Conservation (phyloP, 1,140 invertebrate species). For the Pseudachorutes palmiensis region DNA sequence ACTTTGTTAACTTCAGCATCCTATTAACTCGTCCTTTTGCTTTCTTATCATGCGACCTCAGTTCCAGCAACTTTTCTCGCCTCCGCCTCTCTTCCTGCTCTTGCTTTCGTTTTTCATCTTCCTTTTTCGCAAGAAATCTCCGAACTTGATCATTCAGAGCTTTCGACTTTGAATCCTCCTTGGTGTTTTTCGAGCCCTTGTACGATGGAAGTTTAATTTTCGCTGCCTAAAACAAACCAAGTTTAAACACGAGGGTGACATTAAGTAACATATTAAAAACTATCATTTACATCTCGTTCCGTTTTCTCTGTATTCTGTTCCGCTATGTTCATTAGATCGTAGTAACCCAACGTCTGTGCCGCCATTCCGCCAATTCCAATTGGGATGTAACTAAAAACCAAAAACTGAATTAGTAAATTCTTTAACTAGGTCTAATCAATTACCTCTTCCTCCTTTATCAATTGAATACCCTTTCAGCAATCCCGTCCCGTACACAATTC, state of each 20-base stretch:
- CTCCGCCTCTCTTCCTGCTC: conserved; percentile 56
- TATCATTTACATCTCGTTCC: not conserved
- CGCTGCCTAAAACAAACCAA: not conserved
- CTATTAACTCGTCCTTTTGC: conserved; percentile 51
- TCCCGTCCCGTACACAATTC: conserved; percentile 49
- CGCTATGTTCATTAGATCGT: conserved; percentile 25
- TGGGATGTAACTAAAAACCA: not conserved
- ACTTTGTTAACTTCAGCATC: conserved; percentile 70
- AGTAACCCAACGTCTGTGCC: not conserved
- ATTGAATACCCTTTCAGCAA: no score
- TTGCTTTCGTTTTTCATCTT: conserved; percentile 65
- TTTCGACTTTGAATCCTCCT: conserved; percentile 56
- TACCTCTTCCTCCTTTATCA: no score
- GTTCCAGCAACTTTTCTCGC: conserved; percentile 57
- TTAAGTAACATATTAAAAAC: no score
- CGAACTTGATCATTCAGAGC: conserved; percentile 65
- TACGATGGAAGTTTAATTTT: conserved; percentile 5
- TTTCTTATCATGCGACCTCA: conserved; percentile 60
- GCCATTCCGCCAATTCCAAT: not conserved
- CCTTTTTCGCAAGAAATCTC: conserved; percentile 69
- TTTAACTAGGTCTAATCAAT: conserved; percentile 47
- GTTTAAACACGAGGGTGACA: no score
- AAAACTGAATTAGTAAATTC: not conserved
- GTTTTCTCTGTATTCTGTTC: conserved; percentile 16
- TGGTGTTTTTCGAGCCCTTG: conserved; percentile 55